Evolutionary conservation across 1,140 invertebrate genomes (phyloP), one percentile per base, ranked within the genome.

Genomic region (Drosophila kanapiae): DNA sequence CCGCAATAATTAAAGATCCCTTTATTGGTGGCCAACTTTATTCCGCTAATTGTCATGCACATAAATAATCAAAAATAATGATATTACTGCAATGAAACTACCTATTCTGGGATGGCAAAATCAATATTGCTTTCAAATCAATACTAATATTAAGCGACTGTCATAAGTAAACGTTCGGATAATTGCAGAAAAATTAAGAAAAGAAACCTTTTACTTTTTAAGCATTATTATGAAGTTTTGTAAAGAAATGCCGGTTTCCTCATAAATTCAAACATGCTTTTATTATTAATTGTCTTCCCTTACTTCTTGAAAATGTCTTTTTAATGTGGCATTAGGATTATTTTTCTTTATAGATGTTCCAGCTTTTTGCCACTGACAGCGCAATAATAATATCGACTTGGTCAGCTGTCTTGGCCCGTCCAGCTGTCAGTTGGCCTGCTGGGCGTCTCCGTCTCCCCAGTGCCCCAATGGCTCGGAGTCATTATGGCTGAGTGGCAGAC

Each of bases 401-500:
- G 62, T 67, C 65, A 65, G 33, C 40, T 59, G 58, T 58, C 79
- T 62, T 74, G 51, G n/a, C 42, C 35, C 31, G 75, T 80, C 64
- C 61, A 80, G 45, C 83, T 80, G 80, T 54, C 82, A 79, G 69
- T 63, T 23, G 23, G 23, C 23, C 3, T 23, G 23, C 23, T 23
- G 23, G 23, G 23, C 23, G 16, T 13, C 16, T 35, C 64, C 54
- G 23, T 11, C 75, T 65, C 43, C 42, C 42, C 38, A 43, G 38
- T 42, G 58, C 31, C 61, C 57, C 27, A 60, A 61, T 29, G 37
- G 42, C 74, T 82, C 54, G 59, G 43, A 85, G 75, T 82, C 85
- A 85, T 90, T 90, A 90, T 70, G 75, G 61, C 78, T 79, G 78
- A 90, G 83, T 85, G 85, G 72, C 83, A 83, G 80, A 74, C 59